Conservation (phyloP, 2,113 vertebrate genomes). For the Prionailurus viverrinus region DNA sequence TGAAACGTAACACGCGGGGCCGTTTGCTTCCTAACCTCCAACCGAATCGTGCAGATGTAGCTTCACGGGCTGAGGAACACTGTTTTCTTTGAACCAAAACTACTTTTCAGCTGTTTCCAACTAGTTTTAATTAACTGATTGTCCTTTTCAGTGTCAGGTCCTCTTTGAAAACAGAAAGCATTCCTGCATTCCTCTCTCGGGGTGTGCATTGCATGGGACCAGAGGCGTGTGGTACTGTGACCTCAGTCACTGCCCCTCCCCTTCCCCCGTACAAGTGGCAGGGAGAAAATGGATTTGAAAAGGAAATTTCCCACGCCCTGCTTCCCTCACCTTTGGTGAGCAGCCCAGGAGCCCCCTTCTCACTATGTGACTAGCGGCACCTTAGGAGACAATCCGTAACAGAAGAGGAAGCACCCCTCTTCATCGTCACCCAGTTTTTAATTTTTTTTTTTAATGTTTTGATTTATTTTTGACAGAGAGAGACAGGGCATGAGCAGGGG, state of each 20-base stretch:
- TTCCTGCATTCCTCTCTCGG: slow-evolving; percentile 41
- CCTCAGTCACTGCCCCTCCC: neutral
- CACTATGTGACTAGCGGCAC: slow-evolving; percentile 50
- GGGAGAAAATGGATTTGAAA: slow-evolving; percentile 69
- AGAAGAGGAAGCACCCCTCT: slow-evolving; percentile 5
- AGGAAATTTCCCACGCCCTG: slow-evolving; percentile 76
- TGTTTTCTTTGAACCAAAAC: slow-evolving; percentile 46
- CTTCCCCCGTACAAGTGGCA: slow-evolving; percentile 28
- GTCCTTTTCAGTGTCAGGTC: slow-evolving; percentile 56
- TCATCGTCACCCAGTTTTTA: neutral
- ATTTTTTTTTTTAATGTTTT: too few species aligned
- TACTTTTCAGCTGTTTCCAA: slow-evolving; percentile 73
- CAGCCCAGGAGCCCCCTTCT: slow-evolving; percentile 49
- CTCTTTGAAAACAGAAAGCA: neutral
- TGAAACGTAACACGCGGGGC: slow-evolving; percentile 26
- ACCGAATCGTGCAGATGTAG: neutral
- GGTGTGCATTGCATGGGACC: slow-evolving; percentile 8
- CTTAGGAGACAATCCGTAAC: slow-evolving; percentile 69
- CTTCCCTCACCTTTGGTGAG: slow-evolving; percentile 62
- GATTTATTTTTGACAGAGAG: too few species aligned
- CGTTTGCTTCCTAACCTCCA: slow-evolving; percentile 10
- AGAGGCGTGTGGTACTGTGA: slow-evolving; percentile 11
- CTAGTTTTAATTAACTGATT: slow-evolving; percentile 56
- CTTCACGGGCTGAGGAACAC: neutral
- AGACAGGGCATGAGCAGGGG: too few species aligned